phyloP scores from a whole-genome alignment of 2,888 invertebrate species.

The Acleris literana region DNA sequence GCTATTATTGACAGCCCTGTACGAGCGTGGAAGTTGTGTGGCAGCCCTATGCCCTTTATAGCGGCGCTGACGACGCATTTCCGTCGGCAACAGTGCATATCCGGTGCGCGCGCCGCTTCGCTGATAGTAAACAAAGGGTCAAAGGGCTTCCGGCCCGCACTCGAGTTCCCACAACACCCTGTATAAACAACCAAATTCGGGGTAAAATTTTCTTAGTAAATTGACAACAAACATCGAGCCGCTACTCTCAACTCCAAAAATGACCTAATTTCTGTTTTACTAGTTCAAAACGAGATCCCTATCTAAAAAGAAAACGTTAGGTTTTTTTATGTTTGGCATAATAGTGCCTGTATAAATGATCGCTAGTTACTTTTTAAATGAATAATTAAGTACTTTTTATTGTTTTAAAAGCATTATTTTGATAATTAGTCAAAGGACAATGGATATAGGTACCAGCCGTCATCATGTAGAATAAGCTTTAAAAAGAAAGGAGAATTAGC shows the following conservation, averaged over 20 bases:
- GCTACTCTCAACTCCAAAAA: no score
- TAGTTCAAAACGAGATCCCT: no score
- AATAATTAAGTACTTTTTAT: no score
- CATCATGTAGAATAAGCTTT: not conserved
- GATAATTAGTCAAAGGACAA: no score
- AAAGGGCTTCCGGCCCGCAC: constrained; percentile 69
- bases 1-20: no score
- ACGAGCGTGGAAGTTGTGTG: not conserved
- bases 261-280: no score
- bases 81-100: constrained; percentile 70
- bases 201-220: not conserved
- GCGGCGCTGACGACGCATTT: constrained; percentile 68
- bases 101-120: constrained; percentile 64
- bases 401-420: no score
- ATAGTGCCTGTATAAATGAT: no score
- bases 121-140: constrained; percentile 78
- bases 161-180: constrained; percentile 19
- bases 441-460: not conserved
- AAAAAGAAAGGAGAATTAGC: constrained; percentile 22
- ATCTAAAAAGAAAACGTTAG: no score
- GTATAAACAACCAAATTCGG: constrained; percentile 17
- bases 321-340: no score
- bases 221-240: not conserved
- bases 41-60: constrained; percentile 44
- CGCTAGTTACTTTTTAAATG: no score